A percentile compares a stretch with the other conserved stretches of the same genome.
Conservation (phyloP, 2,888 invertebrate species). For the Drosophila setosimentum region DNA sequence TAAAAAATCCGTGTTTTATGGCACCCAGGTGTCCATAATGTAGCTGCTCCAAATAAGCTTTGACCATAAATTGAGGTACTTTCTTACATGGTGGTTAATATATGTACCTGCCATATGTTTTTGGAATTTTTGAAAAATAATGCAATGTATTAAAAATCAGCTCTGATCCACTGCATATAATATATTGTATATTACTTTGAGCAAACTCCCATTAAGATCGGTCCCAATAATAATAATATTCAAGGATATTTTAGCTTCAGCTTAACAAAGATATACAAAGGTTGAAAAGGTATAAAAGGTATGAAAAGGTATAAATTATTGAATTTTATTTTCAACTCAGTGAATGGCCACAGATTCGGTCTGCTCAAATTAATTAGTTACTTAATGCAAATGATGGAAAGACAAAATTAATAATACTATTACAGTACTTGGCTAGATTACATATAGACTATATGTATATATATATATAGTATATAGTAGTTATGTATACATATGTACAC, state of each 20-base stretch:
- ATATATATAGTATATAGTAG: neutral
- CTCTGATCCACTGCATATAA: too few relatives aligned
- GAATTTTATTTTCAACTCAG: slow-evolving; percentile 59
- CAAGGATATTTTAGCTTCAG: neutral
- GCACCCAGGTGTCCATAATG: too few relatives aligned
- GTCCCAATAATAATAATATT: too few relatives aligned
- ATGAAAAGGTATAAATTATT: too few relatives aligned
- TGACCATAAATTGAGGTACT: too few relatives aligned
- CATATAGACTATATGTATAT: neutral
- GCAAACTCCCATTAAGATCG: neutral
- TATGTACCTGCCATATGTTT: too few relatives aligned
- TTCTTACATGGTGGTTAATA: too few relatives aligned
- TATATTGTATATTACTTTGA: neutral
- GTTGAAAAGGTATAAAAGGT: too few relatives aligned
- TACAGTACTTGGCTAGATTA: slow-evolving; percentile 55
- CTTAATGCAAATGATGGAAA: slow-evolving; percentile 39
- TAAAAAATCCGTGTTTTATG: too few relatives aligned
- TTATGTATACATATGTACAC: slow-evolving; percentile 52
- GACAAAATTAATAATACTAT: slow-evolving; percentile 65
- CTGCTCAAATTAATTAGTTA: slow-evolving; percentile 8
- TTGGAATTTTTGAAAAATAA: too few relatives aligned
- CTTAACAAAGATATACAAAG: neutral
- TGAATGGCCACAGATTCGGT: slow-evolving; percentile 21
- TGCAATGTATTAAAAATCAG: too few relatives aligned
- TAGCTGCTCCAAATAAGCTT: too few relatives aligned